Conservation (phyloP, 2,113 vertebrate species). For the Picathartes gymnocephalus region DNA sequence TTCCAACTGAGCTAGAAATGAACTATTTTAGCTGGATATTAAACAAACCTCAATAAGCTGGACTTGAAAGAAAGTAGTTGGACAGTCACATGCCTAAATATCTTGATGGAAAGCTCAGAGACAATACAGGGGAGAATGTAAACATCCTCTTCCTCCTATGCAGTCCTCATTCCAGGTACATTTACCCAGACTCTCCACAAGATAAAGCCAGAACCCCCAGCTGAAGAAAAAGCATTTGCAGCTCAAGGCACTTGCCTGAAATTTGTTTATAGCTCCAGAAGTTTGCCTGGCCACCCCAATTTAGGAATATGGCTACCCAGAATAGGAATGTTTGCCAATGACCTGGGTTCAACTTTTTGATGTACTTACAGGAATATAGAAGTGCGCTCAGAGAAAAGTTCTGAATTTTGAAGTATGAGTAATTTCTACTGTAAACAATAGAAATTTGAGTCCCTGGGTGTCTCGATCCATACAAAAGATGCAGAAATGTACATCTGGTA, state of each 20-base stretch:
- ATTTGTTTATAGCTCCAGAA: background rate
- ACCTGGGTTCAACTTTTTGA: background rate
- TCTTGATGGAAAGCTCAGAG: background rate
- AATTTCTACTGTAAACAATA: background rate
- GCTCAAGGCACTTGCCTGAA: background rate
- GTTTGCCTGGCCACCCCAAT: background rate
- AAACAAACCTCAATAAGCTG: conserved; percentile 18
- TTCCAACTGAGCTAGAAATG: background rate
- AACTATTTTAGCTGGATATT: background rate
- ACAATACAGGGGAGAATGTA: background rate
- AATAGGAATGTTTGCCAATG: background rate
- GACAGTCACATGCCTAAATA: background rate
- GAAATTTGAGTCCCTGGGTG: background rate
- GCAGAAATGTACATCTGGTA: background rate
- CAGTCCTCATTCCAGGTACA: background rate
- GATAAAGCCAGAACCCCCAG: background rate
- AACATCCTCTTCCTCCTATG: conserved; percentile 31
- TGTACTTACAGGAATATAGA: background rate
- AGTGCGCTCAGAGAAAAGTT: background rate
- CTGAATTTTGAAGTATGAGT: background rate
- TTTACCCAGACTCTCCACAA: background rate
- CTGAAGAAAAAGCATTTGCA: background rate
- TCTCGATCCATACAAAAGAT: background rate
- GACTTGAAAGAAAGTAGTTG: conserved; percentile 8
- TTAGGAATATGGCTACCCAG: background rate